phyloP scores from a whole-genome alignment of 2,888 invertebrate species.

The Mantis religiosa region DNA sequence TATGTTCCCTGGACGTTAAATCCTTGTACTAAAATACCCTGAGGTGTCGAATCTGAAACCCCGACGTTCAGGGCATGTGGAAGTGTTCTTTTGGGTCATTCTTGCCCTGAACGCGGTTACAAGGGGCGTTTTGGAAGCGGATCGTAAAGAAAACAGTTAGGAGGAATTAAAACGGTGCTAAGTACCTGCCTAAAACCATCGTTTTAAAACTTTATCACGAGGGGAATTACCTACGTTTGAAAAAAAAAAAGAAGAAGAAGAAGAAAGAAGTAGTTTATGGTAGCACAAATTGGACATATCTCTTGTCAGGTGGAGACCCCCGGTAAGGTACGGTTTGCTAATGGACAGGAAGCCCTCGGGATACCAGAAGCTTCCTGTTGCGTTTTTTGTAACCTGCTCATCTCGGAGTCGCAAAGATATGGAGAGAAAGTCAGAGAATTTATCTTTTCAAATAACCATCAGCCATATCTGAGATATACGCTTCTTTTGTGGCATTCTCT shows the following conservation, averaged over 20 bases:
- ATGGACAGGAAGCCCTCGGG: not conserved
- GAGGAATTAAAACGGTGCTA: constrained; percentile 17
- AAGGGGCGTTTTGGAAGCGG: not conserved
- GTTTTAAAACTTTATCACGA: not conserved
- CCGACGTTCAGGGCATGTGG: not conserved
- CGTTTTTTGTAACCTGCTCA: not conserved
- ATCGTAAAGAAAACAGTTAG: constrained; percentile 11
- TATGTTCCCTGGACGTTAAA: too few species aligned
- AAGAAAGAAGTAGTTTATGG: too few species aligned
- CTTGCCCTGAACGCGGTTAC: not conserved
- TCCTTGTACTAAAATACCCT: too few species aligned
- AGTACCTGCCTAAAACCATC: constrained; percentile 10
- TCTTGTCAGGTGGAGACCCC: not conserved
- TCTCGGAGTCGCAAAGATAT: too few species aligned
- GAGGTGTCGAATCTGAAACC: too few species aligned
- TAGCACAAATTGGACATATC: constrained; percentile 12
- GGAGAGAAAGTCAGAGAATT: too few species aligned
- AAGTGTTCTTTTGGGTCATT: not conserved
- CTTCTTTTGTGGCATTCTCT: too few species aligned
- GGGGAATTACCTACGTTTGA: not conserved
- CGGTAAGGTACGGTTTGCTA: not conserved
- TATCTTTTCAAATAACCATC: too few species aligned
- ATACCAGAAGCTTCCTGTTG: not conserved
- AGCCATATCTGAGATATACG: too few species aligned
- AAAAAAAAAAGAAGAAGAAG: too few species aligned